phyloP scores from a whole-genome alignment of 2,797 vertebrate genomes.

The Atherinosoma microstoma region DNA sequence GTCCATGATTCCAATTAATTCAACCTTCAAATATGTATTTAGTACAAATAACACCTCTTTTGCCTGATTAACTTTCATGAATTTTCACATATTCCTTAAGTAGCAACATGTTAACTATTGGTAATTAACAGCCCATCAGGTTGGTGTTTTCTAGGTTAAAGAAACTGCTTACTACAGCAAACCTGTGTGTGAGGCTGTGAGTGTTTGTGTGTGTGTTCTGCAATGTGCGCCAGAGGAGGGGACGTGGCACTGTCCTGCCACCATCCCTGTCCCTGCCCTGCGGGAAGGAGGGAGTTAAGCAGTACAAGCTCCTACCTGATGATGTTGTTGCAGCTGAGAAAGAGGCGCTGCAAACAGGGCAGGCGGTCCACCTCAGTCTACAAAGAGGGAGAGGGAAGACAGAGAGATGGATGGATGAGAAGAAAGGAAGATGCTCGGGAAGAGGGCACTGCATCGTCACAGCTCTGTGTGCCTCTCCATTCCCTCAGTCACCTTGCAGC shows the following conservation, averaged over 20 bases:
- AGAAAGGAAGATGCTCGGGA: conserved; percentile 55
- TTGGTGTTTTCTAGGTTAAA: conserved; percentile 41
- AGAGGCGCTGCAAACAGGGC: conserved; percentile 93
- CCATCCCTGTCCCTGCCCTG: conserved; percentile 51
- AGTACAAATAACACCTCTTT: conserved; percentile 12
- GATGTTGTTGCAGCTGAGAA: conserved; percentile 98
- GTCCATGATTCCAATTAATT: conserved; percentile 19
- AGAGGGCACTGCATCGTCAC: conserved; percentile 71
- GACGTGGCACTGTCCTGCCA: conserved; percentile 53
- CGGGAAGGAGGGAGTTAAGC: conserved; percentile 73
- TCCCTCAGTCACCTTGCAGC: conserved; percentile 86
- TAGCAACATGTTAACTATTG: conserved; percentile 21
- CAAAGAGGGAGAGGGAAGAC: conserved; percentile 65
- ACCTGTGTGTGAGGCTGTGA: conserved; percentile 22
- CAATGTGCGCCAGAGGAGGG: conserved; percentile 39
- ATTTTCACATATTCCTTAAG: conserved; percentile 12
- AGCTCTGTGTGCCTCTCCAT: conserved; percentile 75
- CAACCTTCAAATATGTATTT: conserved; percentile 29
- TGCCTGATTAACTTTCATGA: conserved; percentile 47
- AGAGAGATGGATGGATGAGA: conserved; percentile 62
- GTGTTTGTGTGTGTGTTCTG: conserved; percentile 29
- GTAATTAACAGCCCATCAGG: conserved; percentile 20
- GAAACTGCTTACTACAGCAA: conserved; percentile 42
- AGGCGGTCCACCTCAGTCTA: conserved; percentile 96
- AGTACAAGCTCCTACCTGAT: conserved; percentile 88